Evolutionary conservation across 2,888 invertebrate species (phyloP).

Genomic region (Mesodorylaimus sp.): DNA sequence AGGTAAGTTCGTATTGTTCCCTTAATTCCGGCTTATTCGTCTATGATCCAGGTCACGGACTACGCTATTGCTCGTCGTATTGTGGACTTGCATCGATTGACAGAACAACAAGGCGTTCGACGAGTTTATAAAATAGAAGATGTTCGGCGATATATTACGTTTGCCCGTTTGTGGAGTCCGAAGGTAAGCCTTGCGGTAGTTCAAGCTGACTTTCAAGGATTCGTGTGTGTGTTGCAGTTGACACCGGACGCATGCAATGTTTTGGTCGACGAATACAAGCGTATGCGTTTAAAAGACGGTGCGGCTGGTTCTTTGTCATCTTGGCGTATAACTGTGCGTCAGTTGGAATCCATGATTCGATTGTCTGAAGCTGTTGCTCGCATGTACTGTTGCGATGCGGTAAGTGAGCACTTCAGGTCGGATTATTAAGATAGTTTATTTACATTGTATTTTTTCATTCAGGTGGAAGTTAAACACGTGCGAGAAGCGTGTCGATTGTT

Average conservation of each 20-base stretch:
- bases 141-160: slow-evolving; percentile 80
- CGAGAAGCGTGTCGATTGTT: slow-evolving; percentile 71
- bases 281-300: slow-evolving; percentile 59
- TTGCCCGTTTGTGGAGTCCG: slow-evolving; percentile 86
- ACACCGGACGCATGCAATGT: slow-evolving; percentile 55
- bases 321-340: slow-evolving; percentile 91
- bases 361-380: slow-evolving; percentile 89
- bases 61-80: slow-evolving; percentile 91
- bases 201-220: background rate
- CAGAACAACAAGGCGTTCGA: slow-evolving; percentile 46
- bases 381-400: slow-evolving; percentile 79
- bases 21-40: slow-evolving; percentile 2
- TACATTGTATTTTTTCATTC: slow-evolving; percentile 5
- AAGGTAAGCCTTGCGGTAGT: slow-evolving; percentile 40
- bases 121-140: slow-evolving; percentile 69
- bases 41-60: slow-evolving; percentile 52
- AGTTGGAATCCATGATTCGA: slow-evolving; percentile 82
- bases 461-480: slow-evolving; percentile 63
- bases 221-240: slow-evolving; percentile 28
- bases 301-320: slow-evolving; percentile 48
- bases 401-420: slow-evolving; percentile 18
- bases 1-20: slow-evolving; percentile 36
- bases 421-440: background rate
- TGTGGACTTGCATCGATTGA: slow-evolving; percentile 73
- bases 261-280: slow-evolving; percentile 70